Base-by-base conservation (phyloP, 2,113 vertebrate species). In the Dolichallabes microphthalmus region DNA sequence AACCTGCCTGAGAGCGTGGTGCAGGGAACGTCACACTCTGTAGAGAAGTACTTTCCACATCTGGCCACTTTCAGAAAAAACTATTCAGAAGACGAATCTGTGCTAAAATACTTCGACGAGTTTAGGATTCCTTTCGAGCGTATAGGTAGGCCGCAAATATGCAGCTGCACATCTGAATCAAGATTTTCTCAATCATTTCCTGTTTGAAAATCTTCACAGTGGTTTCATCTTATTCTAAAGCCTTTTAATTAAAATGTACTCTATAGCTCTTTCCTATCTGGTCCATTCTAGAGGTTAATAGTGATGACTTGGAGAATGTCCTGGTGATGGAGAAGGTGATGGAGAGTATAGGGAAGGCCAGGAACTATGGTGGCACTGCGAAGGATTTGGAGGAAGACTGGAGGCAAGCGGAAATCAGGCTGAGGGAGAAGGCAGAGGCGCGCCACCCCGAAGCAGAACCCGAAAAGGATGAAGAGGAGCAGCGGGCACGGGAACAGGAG, bases 61-160 rank as follows among this genome's bases (percentile, higher is more conserved):
- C 93, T 99, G 68, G 91, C 87, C 68, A 86, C 20, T 73, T 98
- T 95, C 91, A 93, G 96, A 61, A 92, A 95, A 61, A 87, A 85
- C 71, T 96, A 94, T 22, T 80, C 88, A 0, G 94, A 95, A 0
- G 96, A 97, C 0, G 92, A 93, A 12, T 95, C 94, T 0, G 94
- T 96, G 55, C 88, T 95, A 69, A 96, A 95, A 92, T 98, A 95
- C 87, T 99, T 98, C 83, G 95, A 96, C 3, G 96, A 98, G 86
- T 88, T 94, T 60, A 95, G 96, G 89, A 91, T 98, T 91, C 87
- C 92, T 79, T 93, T 94, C 10, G 89, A 94, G 35, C 88, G 91
- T 78, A 93, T 98, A 9, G 96, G 98, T 99, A 97, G 86, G 76
- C 20, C 50, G 64, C 4, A 66, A 35, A n/a, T 3, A 35, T 11